Evolutionary conservation across 1,140 invertebrate species (phyloP), one percentile per base, ranked within the genome.

Genomic region (Drosophila pseudoobscura): DNA sequence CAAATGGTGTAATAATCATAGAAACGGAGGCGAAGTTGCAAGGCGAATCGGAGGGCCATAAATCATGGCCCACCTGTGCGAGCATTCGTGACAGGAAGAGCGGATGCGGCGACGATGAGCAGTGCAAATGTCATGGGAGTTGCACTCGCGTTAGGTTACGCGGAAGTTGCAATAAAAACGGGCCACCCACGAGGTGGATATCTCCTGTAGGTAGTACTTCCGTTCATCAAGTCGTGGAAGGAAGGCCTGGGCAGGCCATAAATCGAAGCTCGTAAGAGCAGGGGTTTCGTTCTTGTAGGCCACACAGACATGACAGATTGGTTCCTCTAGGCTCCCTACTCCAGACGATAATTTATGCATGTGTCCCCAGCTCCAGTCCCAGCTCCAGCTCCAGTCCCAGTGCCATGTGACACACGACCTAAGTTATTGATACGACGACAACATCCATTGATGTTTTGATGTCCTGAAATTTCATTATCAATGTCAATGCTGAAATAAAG

Each of bases 381-480:
- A 17, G 17, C 8, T 6, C 9, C 50, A 24, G 6, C 29, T 9
- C 31, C 31, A 17, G 17, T 17, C 17, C 17, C 17, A 17, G 17
- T 17, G 17, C 17, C 54, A 49, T 52, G 65, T 43, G 65, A 69
- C 51, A 50, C 52, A 39, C 52, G 43, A 24, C 60, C 50, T 57
- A 72, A 60, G 49, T 80, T 80, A 80, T 80, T 80, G 77, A 79
- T 71, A 72, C 72, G 63, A 51, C 55, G 45, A 68, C 54, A 56
- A 61, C 58, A 76, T 44, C 55, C 46, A 52, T 70, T 59, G 65
- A 68, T 78, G 55, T 55, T 52, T 53, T 70, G 31, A 5, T 26
- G 24, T 26, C 24, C 24, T 26, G 70, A 59, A 82, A 87, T 88
- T 87, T 88, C 83, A 87, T 88, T 88, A 87, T 82, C 78, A 87